Conservation (phyloP, 2,113 vertebrate species). For the Phaethon lepturus region DNA sequence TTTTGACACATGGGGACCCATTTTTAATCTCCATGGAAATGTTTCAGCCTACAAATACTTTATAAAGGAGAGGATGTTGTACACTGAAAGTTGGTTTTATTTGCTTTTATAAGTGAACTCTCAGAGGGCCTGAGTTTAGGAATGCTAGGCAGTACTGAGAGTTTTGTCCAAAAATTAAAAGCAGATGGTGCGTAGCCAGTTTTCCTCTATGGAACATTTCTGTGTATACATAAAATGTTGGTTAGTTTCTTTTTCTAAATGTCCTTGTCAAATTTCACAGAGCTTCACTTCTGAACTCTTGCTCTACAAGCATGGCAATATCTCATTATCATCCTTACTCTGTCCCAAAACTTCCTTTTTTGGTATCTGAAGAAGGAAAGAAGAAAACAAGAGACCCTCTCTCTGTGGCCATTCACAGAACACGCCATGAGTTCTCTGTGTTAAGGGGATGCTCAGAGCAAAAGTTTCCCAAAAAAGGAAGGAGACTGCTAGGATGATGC, state of each 20-base stretch:
- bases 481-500: background rate
- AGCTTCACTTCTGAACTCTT: background rate
- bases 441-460: background rate
- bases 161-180: slow-evolving; percentile 11
- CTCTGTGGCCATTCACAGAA: background rate
- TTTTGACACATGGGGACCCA: background rate
- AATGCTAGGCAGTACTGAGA: background rate
- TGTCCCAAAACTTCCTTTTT: background rate
- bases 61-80: background rate
- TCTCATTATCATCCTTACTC: background rate
- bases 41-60: background rate
- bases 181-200: background rate
- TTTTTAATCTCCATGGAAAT: background rate
- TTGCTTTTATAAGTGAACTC: slow-evolving; percentile 1
- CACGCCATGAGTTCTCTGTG: background rate
- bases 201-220: background rate
- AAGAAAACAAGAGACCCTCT: background rate
- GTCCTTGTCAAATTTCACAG: background rate
- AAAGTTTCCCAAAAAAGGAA: background rate
- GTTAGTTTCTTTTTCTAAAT: background rate
- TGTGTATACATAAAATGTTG: background rate
- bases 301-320: background rate
- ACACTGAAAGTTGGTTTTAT: background rate
- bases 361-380: background rate
- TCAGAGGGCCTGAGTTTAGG: background rate